These are phyloP conservation scores for Nyctibius grandis DNA, from an alignment of 2,797 vertebrate species.

Conservation along the genomic window DNA sequence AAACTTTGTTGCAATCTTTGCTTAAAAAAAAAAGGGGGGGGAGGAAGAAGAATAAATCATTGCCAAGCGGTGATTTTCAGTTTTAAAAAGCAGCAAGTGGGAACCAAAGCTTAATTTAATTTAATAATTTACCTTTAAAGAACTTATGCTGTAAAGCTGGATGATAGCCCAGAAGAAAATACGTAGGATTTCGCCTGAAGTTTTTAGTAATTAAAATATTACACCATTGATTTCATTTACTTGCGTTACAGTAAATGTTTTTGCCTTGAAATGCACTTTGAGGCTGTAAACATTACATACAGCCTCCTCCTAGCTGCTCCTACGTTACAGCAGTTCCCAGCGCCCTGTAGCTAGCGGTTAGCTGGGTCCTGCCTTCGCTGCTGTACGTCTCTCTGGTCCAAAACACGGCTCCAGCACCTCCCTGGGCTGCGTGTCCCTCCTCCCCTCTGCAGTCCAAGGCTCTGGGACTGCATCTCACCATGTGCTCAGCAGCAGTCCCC, in stretches of 20 bases:
- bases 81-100: slow-evolving; percentile 29
- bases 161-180: slow-evolving; percentile 42
- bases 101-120: slow-evolving; percentile 31
- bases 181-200: not conserved
- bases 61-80: not conserved
- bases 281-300: not conserved
- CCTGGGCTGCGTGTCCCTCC: not conserved
- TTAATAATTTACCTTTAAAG: slow-evolving; percentile 49
- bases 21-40: not conserved
- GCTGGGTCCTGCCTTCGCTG: not conserved
- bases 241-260: not conserved
- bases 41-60: not conserved
- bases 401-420: not conserved
- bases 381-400: not conserved
- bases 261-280: not conserved
- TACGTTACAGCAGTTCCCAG: not conserved
- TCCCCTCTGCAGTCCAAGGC: not conserved
- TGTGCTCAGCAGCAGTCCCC: accelerated
- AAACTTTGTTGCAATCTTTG: not conserved
- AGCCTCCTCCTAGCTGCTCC: not conserved
- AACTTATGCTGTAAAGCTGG: slow-evolving; percentile 7
- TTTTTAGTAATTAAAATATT: slow-evolving; percentile 49
- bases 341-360: not conserved
- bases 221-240: not conserved
- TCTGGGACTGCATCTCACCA: not conserved